Evolutionary conservation across 2,113 vertebrate genomes (phyloP), one percentile per base, ranked within the genome.

Genomic region (Ciconia stormi): DNA sequence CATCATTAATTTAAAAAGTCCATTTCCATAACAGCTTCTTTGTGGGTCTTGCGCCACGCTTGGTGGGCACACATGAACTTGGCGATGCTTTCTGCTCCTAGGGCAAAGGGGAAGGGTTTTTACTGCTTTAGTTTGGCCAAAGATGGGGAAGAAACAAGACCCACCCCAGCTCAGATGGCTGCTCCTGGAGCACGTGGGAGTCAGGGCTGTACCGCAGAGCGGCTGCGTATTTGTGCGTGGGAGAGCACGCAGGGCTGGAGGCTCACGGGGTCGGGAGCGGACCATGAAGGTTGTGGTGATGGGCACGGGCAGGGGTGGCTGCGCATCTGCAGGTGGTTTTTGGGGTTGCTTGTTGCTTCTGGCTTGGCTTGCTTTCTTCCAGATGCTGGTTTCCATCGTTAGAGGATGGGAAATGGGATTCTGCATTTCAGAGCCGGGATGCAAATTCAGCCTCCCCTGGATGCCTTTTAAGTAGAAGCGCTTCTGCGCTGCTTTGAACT

Each of bases 201-300:
- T 30, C 19, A 44, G 17, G 23, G 29, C 47, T 80, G 47, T 38
- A 40, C 13, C 5, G 0, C 1, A 1, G 20, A 6, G 52, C 10
- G 16, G 23, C 52, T 53, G 30, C 2, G 4, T 13, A 6, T 76
- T 42, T 55, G 34, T 63, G 53, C 14, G 1, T n/a, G 40, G 29
- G 52, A 46, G 42, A 49, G n/a, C 2, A 4, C 22, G 69, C 32
- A 56, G 38, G 44, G 29, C 14, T 71, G 32, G 46, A 66, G 36
- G 40, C 10, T 56, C 0, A 0, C 10, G 0, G 34, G 25, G 20
- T 19, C 2, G 1, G 36, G 16, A 55, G 19, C 12, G 50, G 25
- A 29, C 38, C 11, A 0, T 7, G 49, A 47, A 50, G 67, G 16
- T 32, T 27, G 17, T 1, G 0, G 32, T 55, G 52, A 44, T 49